Conservation (phyloP, 2,113 vertebrate species). For the Pelodiscus sinensis region DNA sequence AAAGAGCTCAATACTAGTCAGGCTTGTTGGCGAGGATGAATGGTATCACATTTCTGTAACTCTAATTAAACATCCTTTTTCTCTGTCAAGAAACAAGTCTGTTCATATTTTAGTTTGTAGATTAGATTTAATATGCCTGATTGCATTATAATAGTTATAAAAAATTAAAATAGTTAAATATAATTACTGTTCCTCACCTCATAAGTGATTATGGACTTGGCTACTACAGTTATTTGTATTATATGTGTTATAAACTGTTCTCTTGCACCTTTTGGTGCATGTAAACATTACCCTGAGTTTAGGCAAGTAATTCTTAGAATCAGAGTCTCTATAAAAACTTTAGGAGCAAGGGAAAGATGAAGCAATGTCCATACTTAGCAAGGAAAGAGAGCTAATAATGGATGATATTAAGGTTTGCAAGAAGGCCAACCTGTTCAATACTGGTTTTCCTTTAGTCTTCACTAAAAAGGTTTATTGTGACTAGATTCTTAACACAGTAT, state of each 20-base stretch:
- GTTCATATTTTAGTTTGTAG: neutral
- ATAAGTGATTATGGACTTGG: neutral
- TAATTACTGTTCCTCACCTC: neutral
- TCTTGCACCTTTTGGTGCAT: constrained; percentile 16
- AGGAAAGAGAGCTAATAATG: neutral
- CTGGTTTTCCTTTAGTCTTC: neutral
- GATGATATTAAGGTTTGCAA: neutral
- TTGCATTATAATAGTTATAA: neutral
- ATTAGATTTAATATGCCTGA: constrained; percentile 1
- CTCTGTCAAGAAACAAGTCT: constrained; percentile 3
- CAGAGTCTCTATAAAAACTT: neutral
- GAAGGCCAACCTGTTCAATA: neutral
- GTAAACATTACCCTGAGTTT: neutral
- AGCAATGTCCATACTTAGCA: neutral
- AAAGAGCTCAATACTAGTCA: neutral
- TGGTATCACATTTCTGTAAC: neutral
- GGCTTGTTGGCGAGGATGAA: neutral
- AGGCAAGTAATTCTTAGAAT: neutral
- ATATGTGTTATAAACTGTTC: neutral
- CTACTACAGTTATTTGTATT: neutral
- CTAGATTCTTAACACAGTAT: neutral
- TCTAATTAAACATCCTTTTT: neutral
- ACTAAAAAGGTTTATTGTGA: neutral
- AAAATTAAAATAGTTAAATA: constrained; percentile 5
- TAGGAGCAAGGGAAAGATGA: neutral